Base-by-base conservation (phyloP, 2,888 invertebrate species). In the Yponomeuta cagnagella region DNA sequence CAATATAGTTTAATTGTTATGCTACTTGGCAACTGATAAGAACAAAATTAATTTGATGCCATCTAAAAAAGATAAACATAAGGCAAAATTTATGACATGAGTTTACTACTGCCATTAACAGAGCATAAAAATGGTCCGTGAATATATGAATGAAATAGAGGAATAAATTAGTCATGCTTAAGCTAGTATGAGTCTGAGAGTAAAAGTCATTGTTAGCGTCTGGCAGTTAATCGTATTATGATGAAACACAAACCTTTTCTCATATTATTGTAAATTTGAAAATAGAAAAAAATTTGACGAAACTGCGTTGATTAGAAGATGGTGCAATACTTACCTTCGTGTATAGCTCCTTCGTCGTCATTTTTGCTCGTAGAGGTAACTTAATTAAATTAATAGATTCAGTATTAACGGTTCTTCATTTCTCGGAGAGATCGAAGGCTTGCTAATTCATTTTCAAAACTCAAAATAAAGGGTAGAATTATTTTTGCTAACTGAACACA, bases 341-440 rank as follows among this genome's bases (percentile, higher is more conserved):
- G 74, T 92, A 93, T 1, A 93, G 80, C 80, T 93, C 93, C 82
- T 92, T 93, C 72, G 93, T 92, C 71, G 93, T 93, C 93, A 93
- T 93, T 77, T 84, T 90, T 78, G 71, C 76, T 72, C 37, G 69
- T 76, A 75, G 63, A 52, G 37, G 23, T 58, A 64, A 68, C 63
- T 63, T n/a, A 31, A 63, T 63, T 68, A 48, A 37, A 23, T n/a
- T n/a, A 48, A 33, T 68, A n/a, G 68, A 48, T 48, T 10, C 15
- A 68, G 12, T n/a, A 68, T 37, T 52, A 33, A 68, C 23, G 15
- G 10, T 70, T 43, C 15, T 37, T 85, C 84, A 88, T 84, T 88
- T 88, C 77, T 88, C 87, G 79, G 87, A 86, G 79, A 82, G 84
- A 77, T 84, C 79, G 73, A 74, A 80, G 80, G 78, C 83, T 84